Conservation (phyloP, 2,113 vertebrate species). For the Cyphomyrus plagiostoma region DNA sequence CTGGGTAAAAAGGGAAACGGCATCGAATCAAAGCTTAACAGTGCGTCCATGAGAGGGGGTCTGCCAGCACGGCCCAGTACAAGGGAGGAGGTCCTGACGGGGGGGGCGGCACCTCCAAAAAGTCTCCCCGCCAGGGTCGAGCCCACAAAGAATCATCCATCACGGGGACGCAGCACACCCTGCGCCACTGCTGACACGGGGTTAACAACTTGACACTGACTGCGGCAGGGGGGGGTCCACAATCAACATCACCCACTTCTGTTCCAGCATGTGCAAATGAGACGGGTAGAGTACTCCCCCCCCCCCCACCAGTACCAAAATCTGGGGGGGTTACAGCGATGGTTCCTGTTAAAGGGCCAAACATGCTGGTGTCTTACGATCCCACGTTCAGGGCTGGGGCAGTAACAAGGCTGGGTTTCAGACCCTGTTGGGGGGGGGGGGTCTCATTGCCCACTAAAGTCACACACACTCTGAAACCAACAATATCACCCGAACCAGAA, state of each 20-base stretch:
- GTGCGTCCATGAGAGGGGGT: no score
- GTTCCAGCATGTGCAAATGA: background rate
- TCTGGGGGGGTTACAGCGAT: background rate
- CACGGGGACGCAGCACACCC: slow-evolving; percentile 56
- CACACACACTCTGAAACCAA: background rate
- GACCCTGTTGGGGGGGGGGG: background rate
- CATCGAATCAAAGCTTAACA: background rate
- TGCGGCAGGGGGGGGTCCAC: slow-evolving; percentile 42
- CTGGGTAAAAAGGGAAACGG: background rate
- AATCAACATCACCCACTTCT: background rate
- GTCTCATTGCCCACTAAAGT: background rate
- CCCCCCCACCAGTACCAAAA: background rate
- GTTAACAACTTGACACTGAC: slow-evolving; percentile 77
- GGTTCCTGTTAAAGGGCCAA: background rate
- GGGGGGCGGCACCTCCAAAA: slow-evolving; percentile 48
- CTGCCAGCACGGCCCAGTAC: background rate
- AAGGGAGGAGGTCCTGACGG: slow-evolving; percentile 6
- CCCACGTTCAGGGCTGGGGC: background rate
- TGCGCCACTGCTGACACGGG: slow-evolving; percentile 63
- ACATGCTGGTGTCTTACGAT: background rate
- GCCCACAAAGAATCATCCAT: slow-evolving; percentile 72
- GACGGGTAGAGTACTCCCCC: background rate
- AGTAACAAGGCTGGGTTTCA: background rate
- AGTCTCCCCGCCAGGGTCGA: slow-evolving; percentile 59
- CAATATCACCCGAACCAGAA: background rate